Conservation (phyloP, 2,888 invertebrate genomes). For the Belgica antarctica region DNA sequence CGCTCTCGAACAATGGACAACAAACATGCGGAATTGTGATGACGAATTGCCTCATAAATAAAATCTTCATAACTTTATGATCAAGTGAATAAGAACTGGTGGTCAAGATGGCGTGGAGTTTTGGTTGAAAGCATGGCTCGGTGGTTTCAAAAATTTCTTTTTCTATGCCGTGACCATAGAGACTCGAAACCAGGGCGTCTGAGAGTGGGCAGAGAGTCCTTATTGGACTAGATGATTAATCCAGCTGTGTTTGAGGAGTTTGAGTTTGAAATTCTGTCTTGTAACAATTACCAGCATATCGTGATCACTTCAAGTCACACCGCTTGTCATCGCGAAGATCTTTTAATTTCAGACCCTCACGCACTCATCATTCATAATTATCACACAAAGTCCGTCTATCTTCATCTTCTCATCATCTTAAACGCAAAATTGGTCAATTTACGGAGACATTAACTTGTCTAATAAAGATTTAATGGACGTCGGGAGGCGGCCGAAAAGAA, state of each 20-base stretch:
- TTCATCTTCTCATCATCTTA: neutral
- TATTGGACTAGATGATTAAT: too few relatives aligned
- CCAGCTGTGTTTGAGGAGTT: too few relatives aligned
- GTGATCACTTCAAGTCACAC: too few relatives aligned
- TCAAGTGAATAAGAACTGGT: neutral
- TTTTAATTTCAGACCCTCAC: neutral
- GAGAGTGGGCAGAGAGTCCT: too few relatives aligned
- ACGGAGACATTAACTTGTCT: neutral
- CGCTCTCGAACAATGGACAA: neutral
- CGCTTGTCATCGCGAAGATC: too few relatives aligned
- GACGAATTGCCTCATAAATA: conserved; percentile 19
- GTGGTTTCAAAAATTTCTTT: too few relatives aligned
- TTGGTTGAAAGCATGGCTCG: too few relatives aligned
- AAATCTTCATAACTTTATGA: conserved; percentile 5
- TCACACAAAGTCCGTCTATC: conserved; percentile 12
- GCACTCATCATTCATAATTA: neutral
- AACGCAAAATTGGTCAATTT: conserved; percentile 19
- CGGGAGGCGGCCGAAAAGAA: neutral
- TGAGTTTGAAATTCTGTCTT: too few relatives aligned
- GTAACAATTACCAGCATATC: too few relatives aligned
- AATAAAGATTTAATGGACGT: conserved; percentile 5
- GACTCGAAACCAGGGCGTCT: too few relatives aligned
- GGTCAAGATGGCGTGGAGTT: neutral
- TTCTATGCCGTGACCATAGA: too few relatives aligned
- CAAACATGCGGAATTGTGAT: neutral